Evolutionary conservation across 2,113 vertebrate genomes (phyloP).

Genomic region (Istiophorus platypterus): DNA sequence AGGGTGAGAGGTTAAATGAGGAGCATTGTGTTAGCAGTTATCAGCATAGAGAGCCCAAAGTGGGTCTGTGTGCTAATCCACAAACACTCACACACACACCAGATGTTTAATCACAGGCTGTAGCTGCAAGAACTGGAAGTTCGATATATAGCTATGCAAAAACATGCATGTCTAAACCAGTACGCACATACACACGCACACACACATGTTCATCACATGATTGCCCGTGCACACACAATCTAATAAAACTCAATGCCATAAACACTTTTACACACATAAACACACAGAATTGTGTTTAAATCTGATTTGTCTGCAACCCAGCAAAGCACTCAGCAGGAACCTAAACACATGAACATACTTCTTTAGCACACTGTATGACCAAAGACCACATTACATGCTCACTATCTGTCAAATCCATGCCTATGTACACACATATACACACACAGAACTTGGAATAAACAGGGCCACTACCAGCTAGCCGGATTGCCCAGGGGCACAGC

Average conservation of each 20-base stretch:
- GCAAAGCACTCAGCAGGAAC: conserved; percentile 1
- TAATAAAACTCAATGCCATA: conserved; percentile 4
- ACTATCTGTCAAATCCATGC: conserved; percentile 12
- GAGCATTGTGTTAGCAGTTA: conserved; percentile 69
- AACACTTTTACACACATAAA: conserved; percentile 22
- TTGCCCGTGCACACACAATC: neutral
- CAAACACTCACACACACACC: neutral
- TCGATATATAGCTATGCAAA: conserved; percentile 43
- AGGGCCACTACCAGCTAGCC: conserved; percentile 53
- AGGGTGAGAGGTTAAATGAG: conserved; percentile 75
- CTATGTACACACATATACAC: conserved; percentile 9
- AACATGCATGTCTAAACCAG: conserved; percentile 33
- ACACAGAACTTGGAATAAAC: conserved; percentile 43
- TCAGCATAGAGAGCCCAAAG: conserved; percentile 59
- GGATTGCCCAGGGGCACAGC: conserved; percentile 49
- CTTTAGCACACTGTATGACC: conserved; percentile 32
- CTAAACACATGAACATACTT: conserved; percentile 31
- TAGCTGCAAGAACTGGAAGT: conserved; percentile 33
- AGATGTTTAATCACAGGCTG: conserved; percentile 57
- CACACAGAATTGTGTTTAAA: conserved; percentile 29
- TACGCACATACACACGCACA: too few relatives aligned
- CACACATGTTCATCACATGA: neutral
- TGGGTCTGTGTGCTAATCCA: conserved; percentile 53
- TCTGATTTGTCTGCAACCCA: conserved; percentile 17
- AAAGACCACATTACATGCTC: conserved; percentile 18